Conservation (phyloP, 2,797 vertebrate species). For the Anguilla pacifica region DNA sequence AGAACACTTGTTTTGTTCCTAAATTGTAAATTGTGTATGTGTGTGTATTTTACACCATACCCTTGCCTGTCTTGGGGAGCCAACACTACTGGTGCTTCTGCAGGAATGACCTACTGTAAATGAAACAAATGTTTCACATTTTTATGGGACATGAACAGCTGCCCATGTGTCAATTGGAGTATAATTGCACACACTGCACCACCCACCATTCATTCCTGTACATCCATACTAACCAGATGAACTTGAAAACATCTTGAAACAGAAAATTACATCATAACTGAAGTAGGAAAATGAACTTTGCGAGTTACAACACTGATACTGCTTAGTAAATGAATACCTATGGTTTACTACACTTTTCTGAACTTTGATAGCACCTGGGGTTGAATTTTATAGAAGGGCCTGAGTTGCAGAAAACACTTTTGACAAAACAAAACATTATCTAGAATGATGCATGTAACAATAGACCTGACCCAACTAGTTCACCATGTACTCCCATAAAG, state of each 20-base stretch:
- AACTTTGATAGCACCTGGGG: background rate
- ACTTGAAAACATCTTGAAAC: background rate
- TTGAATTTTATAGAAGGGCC: background rate
- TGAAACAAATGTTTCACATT: background rate
- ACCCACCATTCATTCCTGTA: background rate
- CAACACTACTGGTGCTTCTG: background rate
- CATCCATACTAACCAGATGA: background rate
- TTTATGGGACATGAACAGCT: background rate
- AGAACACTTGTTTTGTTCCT: background rate
- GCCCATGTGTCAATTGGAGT: background rate
- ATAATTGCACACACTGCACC: background rate
- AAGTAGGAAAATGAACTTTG: background rate
- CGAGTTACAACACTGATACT: background rate
- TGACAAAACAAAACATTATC: background rate
- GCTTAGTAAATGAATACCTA: background rate
- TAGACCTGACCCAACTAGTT: background rate
- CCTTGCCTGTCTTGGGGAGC: background rate
- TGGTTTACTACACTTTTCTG: background rate
- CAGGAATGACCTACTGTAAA: background rate
- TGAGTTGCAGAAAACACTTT: background rate
- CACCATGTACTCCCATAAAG: background rate
- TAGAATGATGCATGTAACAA: background rate
- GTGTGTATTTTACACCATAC: background rate
- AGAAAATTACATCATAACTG: background rate
- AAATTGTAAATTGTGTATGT: background rate